phyloP scores from a whole-genome alignment of 37 sponge, comb jelly and placozoan genomes.

The Cliona cf. orientalis region DNA sequence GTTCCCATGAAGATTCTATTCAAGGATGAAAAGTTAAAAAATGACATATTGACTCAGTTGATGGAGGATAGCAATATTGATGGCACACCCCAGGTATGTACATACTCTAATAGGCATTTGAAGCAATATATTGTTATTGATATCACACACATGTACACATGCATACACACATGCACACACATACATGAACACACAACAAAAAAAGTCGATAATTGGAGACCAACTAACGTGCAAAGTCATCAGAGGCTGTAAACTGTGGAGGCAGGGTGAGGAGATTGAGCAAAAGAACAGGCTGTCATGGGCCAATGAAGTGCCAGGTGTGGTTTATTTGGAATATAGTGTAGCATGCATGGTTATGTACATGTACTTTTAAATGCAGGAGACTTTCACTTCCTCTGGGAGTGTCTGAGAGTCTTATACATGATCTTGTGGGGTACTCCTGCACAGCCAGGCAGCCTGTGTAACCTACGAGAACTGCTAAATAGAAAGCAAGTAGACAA shows the following conservation, averaged over 20 bases:
- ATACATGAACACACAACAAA: background rate
- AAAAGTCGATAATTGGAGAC: constrained; percentile 25
- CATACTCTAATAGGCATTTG: background rate
- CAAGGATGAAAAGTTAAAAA: constrained; percentile 25
- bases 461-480: background rate
- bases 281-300: constrained; percentile 3
- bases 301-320: constrained; percentile 31
- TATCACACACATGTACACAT: too few species aligned
- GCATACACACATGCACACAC: background rate
- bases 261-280: background rate
- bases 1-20: constrained; percentile 38
- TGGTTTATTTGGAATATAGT: background rate
- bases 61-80: background rate
- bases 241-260: constrained; percentile 6
- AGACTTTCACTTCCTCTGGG: constrained; percentile 50
- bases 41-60: constrained; percentile 12
- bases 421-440: constrained; percentile 7
- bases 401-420: constrained; percentile 20
- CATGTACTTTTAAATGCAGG: background rate
- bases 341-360: background rate
- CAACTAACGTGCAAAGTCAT: constrained; percentile 30
- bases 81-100: constrained; percentile 15
- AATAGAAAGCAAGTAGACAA: constrained; percentile 18
- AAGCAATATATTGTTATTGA: too few species aligned
- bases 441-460: constrained; percentile 11